phyloP scores from a whole-genome alignment of 2,113 vertebrate genomes.

The Tiliqua scincoides region DNA sequence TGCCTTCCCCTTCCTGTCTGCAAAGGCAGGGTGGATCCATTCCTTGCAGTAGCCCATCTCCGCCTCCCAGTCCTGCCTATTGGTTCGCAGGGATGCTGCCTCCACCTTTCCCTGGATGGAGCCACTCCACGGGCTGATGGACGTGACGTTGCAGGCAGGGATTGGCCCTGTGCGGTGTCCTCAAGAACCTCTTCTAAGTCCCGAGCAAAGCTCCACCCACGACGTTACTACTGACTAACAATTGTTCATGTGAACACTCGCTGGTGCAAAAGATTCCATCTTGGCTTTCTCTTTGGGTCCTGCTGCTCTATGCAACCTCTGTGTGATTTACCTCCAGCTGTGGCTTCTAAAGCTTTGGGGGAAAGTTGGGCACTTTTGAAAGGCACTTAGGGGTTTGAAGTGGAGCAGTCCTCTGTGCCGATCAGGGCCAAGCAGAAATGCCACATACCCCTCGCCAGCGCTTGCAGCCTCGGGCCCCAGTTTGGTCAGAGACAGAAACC shows the following conservation, averaged over 20 bases:
- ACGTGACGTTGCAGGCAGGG: neutral
- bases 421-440: constrained; percentile 6
- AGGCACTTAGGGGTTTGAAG: neutral
- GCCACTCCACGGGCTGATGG: neutral
- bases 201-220: constrained; percentile 13
- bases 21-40: constrained; percentile 6
- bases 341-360: neutral
- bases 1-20: constrained; percentile 14
- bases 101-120: neutral
- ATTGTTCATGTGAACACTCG: constrained; percentile 31
- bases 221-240: constrained; percentile 35
- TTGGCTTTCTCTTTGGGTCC: constrained; percentile 13
- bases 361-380: neutral
- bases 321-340: neutral
- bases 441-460: constrained; percentile 31
- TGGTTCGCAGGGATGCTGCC: neutral
- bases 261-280: constrained; percentile 25
- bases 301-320: neutral
- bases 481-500: constrained; percentile 26
- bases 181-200: neutral
- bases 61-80: neutral
- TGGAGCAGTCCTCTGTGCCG: neutral
- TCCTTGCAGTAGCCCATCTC: neutral
- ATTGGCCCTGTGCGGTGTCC: neutral
- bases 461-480: constrained; percentile 19